Evolutionary conservation across 2,888 invertebrate species (phyloP).

Genomic region (Agonopterix arenella): DNA sequence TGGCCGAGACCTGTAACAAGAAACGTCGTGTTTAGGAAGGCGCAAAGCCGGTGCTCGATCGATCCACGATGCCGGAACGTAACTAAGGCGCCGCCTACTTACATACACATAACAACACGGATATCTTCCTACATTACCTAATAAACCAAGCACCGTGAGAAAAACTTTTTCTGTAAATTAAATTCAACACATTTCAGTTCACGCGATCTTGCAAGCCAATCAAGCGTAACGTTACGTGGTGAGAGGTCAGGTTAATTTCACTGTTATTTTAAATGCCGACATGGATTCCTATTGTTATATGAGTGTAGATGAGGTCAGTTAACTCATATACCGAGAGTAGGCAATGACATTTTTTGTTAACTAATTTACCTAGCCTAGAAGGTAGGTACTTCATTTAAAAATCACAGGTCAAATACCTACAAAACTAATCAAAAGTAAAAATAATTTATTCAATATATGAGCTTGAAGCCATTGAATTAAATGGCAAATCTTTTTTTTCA

Average conservation of each 20-base stretch:
- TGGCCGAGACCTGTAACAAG: constrained; percentile 64
- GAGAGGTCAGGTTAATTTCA: constrained; percentile 1
- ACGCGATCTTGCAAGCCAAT: not conserved
- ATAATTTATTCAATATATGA: no score
- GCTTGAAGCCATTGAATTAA: no score
- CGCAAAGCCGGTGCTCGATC: not conserved
- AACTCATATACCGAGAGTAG: no score
- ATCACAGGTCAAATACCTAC: no score
- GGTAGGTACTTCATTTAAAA: no score
- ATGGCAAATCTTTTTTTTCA: no score
- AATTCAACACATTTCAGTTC: constrained; percentile 1
- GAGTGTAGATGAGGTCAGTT: no score
- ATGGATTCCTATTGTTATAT: no score
- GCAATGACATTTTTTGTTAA: no score
- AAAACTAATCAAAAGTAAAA: no score
- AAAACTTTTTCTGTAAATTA: not conserved
- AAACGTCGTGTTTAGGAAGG: constrained; percentile 24
- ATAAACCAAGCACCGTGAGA: not conserved
- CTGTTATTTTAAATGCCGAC: not conserved
- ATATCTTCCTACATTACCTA: constrained; percentile 12
- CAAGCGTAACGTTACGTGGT: not conserved
- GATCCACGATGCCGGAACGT: not conserved
- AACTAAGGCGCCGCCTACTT: constrained; percentile 15
- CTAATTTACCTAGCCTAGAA: no score
- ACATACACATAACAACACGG: constrained; percentile 11